A percentile compares a stretch with the other conserved stretches of the same genome.
Conservation (phyloP, 1,140 invertebrate genomes). For the Lordiphosa stackelbergi region DNA sequence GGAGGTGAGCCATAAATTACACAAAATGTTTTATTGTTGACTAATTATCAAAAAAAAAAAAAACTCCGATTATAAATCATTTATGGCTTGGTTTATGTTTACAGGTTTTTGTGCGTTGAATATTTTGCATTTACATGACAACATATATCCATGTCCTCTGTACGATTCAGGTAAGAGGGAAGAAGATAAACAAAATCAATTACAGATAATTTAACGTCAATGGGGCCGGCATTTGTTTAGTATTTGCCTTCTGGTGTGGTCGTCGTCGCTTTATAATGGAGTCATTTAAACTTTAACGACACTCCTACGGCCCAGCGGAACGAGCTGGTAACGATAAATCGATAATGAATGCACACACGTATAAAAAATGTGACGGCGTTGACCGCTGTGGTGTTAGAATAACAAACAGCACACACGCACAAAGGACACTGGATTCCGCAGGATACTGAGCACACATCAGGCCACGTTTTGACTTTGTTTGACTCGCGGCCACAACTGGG, state of each 20-base stretch:
- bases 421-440: conserved; percentile 17
- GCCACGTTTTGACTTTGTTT: conserved; percentile 13
- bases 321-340: conserved; percentile 43
- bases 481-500: conserved; percentile 39
- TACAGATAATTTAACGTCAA: conserved; percentile 66
- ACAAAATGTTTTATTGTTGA: too few relatives aligned
- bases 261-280: conserved; percentile 49
- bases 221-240: conserved; percentile 33
- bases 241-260: conserved; percentile 25
- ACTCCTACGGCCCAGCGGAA: not conserved
- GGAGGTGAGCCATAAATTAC: too few relatives aligned
- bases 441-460: conserved; percentile 12
- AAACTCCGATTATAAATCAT: too few relatives aligned
- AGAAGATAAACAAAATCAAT: conserved; percentile 67
- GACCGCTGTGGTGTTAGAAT: conserved; percentile 25
- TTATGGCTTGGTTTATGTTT: too few relatives aligned
- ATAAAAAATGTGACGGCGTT: conserved; percentile 25
- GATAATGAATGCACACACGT: conserved; percentile 51
- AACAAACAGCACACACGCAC: conserved; percentile 40
- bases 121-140: conserved; percentile 15
- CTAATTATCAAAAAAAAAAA: too few relatives aligned
- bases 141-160: too few relatives aligned
- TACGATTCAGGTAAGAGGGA: conserved; percentile 6
- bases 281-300: conserved; percentile 70
- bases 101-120: too few relatives aligned